phyloP scores from a whole-genome alignment of 1,140 invertebrate genomes.

The Ruditapes philippinarum region DNA sequence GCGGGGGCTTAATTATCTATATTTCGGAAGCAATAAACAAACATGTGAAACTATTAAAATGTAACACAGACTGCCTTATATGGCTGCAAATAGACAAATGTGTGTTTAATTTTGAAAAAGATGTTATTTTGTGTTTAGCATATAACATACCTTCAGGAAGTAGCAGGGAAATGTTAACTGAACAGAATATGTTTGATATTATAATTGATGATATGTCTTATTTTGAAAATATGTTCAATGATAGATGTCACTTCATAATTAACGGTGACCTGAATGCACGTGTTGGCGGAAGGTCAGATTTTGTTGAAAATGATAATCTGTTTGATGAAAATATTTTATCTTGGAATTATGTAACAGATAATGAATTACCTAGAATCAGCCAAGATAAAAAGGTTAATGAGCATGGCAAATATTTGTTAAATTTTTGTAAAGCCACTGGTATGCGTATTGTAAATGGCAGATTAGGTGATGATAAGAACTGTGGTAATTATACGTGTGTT shows the following conservation, averaged over 20 bases:
- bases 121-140: neutral
- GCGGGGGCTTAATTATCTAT: too few relatives aligned
- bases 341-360: neutral
- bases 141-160: neutral
- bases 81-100: too few relatives aligned
- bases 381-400: neutral
- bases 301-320: slow-evolving; percentile 1
- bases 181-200: neutral
- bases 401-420: neutral
- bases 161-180: neutral
- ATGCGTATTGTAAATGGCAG: slow-evolving; percentile 23
- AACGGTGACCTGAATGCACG: slow-evolving; percentile 3
- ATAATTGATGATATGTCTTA: neutral
- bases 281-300: neutral
- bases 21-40: neutral
- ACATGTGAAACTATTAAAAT: neutral
- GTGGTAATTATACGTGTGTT: slow-evolving; percentile 21
- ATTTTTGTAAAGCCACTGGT: slow-evolving; percentile 21
- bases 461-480: neutral
- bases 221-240: neutral
- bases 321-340: neutral
- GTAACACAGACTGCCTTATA: too few relatives aligned
- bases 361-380: neutral
- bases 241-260: neutral
- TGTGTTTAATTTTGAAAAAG: too few relatives aligned